Evolutionary conservation across 1,140 invertebrate species (phyloP), one percentile per base, ranked within the genome.

Genomic region (Mylabris phalerata): DNA sequence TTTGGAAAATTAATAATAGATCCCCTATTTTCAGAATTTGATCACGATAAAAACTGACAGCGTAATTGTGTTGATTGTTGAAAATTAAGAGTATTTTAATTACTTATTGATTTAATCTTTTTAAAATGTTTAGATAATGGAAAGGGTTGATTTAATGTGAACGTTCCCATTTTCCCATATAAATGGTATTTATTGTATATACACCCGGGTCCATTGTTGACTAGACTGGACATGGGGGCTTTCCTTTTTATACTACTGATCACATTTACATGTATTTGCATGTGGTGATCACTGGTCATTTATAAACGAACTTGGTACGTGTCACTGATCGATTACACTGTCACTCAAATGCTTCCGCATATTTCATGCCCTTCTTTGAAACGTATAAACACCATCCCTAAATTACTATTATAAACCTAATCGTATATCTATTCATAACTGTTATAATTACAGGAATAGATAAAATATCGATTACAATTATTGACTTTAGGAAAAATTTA

Each of bases 231-330:
- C 52, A 55, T 55, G 45, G 52, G 51, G 52, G 52, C 46, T 44
- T 55, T 54, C 51, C 19, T 32, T 32, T 54, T 54, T 54, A 54
- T 47, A 48, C 45, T 44, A 38, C 40, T 48, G 55, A 57, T 47
- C 64, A 58, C 62, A 71, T 71, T 71, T 69, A 69, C 67, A 71
- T 69, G 55, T 67, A 71, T 71, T 71, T 71, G 69, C 69, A 71
- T 71, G 59, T 64, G 65, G 59, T 64, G 63, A 69, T 67, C 67
- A 65, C 44, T 64, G 66, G 64, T 65, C 67, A 69, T 71, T 71
- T 69, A 71, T 71, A 68, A 71, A 66, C 63, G 61, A 65, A 65
- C 63, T 60, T 61, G 59, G 64, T 62, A 60, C 58, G 60, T 69
- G 69, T 69, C 69, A 68, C 63, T 69, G 65, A 71, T 65, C 62